A percentile compares a stretch with the other conserved stretches of the same genome.
Evolutionary conservation across 1,140 invertebrate genomes (phyloP).

Genomic region (Drosophila albomicans): DNA sequence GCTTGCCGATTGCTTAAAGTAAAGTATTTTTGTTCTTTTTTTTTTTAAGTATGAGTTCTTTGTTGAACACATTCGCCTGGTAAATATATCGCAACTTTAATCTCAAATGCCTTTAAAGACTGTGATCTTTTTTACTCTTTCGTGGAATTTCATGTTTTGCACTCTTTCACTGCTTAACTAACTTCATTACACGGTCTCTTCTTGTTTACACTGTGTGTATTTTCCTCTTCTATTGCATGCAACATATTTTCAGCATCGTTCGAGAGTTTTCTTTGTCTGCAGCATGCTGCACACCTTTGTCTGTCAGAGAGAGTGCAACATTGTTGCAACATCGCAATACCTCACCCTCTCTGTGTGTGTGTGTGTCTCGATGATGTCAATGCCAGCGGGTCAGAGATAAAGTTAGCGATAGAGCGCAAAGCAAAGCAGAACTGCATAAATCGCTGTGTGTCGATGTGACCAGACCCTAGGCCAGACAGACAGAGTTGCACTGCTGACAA

Average conservation of each 20-base stretch:
- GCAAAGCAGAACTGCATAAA: neutral
- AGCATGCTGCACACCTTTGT: neutral
- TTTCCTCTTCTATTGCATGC: neutral
- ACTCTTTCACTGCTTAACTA: neutral
- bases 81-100: neutral
- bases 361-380: slow-evolving; percentile 19
- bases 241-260: slow-evolving; percentile 6
- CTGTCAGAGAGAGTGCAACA: slow-evolving; percentile 21
- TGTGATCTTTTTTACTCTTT: neutral
- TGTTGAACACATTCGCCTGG: neutral
- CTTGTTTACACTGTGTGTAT: neutral
- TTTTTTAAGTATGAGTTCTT: neutral
- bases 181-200: neutral
- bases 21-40: neutral
- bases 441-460: slow-evolving; percentile 14
- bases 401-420: slow-evolving; percentile 1
- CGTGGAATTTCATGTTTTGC: neutral
- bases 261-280: neutral
- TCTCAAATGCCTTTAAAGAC: neutral
- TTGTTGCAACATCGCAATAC: neutral
- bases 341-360: neutral
- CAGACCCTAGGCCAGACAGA: slow-evolving; percentile 9
- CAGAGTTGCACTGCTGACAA: slow-evolving; percentile 32
- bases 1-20: neutral
- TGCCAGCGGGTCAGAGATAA: neutral